phyloP scores from a whole-genome alignment of 2,797 vertebrate species.

The Periophthalmus magnuspinnatus region DNA sequence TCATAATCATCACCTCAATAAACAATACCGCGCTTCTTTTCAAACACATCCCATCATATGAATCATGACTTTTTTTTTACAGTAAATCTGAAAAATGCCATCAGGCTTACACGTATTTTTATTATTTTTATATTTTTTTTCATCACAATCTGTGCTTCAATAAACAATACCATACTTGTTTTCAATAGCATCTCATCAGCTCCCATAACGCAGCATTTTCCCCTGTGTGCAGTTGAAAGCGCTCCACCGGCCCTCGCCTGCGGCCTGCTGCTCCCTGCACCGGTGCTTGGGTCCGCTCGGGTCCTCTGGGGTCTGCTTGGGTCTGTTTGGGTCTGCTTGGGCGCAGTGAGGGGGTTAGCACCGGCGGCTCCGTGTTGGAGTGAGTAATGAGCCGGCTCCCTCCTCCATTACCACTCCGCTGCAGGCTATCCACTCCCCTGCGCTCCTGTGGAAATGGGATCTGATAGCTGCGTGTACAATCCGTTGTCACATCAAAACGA shows the following conservation, averaged over 20 bases:
- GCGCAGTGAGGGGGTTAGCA: constrained; percentile 68
- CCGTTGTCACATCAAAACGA: constrained; percentile 80
- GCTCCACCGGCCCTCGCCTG: no score
- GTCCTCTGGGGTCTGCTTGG: constrained; percentile 59
- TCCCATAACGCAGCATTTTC: no score
- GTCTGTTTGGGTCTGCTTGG: constrained; percentile 52
- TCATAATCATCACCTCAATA: no score
- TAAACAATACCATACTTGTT: not conserved
- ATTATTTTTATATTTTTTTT: not conserved
- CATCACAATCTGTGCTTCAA: not conserved
- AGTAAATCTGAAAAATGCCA: not conserved
- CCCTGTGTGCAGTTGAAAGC: constrained; percentile 13
- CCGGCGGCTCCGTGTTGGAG: constrained; percentile 72
- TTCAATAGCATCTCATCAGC: not conserved
- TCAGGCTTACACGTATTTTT: not conserved
- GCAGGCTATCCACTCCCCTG: constrained; percentile 73
- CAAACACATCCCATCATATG: no score
- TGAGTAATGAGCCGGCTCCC: constrained; percentile 78
- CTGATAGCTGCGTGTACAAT: constrained; percentile 77
- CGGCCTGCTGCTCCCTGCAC: constrained; percentile 48
- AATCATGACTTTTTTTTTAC: constrained; percentile 26
- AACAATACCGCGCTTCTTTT: no score
- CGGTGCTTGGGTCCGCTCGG: constrained; percentile 26
- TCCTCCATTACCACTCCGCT: constrained; percentile 78
- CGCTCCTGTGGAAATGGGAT: constrained; percentile 75